phyloP scores from a whole-genome alignment of 2,113 vertebrate species.

The Siniperca chuatsi region DNA sequence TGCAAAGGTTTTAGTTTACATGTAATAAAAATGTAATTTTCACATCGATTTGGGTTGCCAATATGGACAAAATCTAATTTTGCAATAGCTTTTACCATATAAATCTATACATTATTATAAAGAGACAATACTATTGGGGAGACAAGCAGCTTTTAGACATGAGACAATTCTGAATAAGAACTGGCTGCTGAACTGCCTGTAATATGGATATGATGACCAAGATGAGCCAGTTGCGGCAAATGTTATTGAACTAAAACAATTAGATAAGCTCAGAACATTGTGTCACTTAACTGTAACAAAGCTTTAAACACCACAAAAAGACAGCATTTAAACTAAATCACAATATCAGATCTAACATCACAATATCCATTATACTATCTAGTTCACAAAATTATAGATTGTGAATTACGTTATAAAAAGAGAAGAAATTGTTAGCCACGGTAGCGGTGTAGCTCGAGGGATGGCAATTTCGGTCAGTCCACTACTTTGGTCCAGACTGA shows the following conservation, averaged over 20 bases:
- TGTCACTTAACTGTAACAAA: too few species aligned
- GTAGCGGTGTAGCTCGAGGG: not conserved
- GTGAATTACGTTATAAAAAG: not conserved
- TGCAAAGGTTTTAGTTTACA: slow-evolving; percentile 9
- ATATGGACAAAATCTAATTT: too few species aligned
- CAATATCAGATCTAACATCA: not conserved
- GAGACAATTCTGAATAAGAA: not conserved
- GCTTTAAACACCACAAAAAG: not conserved
- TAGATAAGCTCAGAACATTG: not conserved
- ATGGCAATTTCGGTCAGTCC: not conserved
- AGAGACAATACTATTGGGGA: not conserved
- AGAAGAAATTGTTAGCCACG: not conserved
- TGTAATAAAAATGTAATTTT: not conserved
- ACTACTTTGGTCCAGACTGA: not conserved
- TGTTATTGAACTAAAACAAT: not conserved
- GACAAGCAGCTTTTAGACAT: not conserved
- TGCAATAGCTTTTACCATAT: not conserved
- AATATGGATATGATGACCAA: not conserved
- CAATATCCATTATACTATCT: not conserved
- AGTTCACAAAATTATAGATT: not conserved
- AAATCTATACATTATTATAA: not conserved
- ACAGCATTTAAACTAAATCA: not conserved
- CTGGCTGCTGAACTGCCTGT: not conserved
- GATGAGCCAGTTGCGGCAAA: not conserved
- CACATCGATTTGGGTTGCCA: not conserved